These are phyloP conservation scores for Rynchops niger DNA, from an alignment of 2,113 vertebrate genomes.

Conservation along the genomic window DNA sequence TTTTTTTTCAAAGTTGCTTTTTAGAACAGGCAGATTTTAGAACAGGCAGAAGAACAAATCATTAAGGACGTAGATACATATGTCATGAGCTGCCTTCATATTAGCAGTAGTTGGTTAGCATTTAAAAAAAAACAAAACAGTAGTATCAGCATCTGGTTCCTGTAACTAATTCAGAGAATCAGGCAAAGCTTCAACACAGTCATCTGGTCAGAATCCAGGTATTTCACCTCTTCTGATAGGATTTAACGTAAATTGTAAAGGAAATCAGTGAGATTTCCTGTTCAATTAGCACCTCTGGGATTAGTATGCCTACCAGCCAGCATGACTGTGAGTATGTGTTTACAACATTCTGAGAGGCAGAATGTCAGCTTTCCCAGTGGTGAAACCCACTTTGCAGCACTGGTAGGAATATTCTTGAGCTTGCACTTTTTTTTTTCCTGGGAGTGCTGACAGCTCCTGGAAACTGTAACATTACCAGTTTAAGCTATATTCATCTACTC, in stretches of 20 bases:
- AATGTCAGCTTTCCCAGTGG: not conserved
- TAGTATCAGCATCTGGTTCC: not conserved
- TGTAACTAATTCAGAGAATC: not conserved
- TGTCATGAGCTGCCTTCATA: not conserved
- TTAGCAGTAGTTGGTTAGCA: not conserved
- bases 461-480: not conserved
- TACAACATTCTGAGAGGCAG: not conserved
- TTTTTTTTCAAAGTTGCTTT: not conserved
- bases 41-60: not conserved
- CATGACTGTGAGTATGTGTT: accelerated
- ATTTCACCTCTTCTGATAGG: not conserved
- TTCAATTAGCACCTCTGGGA: not conserved
- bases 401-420: not conserved
- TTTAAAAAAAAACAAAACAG: not conserved
- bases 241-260: not conserved
- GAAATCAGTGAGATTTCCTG: not conserved
- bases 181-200: not conserved
- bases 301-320: not conserved
- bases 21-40: not conserved
- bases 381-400: not conserved
- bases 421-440: not conserved
- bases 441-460: not conserved
- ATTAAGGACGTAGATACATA: accelerated
- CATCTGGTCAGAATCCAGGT: not conserved
- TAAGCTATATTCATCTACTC: not conserved